Base-by-base conservation (phyloP, 1,140 invertebrate species). In the Neocloeon triangulifer region DNA sequence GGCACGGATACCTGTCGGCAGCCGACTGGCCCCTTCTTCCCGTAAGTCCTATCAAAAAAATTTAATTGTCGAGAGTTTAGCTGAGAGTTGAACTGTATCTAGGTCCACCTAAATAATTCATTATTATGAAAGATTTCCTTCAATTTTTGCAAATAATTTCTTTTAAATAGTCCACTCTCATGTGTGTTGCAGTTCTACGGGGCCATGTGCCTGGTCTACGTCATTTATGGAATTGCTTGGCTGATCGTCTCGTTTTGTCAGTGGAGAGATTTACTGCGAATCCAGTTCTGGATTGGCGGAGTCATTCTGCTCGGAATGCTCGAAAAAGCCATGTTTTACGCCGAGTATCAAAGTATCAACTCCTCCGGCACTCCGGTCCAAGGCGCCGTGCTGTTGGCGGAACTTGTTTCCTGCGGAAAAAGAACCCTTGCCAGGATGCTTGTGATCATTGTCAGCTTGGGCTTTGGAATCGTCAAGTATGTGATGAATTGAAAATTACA, bases 391-490 rank as follows among this genome's bases (percentile, higher is more conserved):
- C 49, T 81, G 13, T 65, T 78, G 40, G 86, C 85, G 3, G 86
- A 94, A 57, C 62, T 88, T 48, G 65, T 91, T 6, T 88, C 81
- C 0, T 82, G 76, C 47, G 67, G 75, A 1, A 95, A 94, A 56
- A 53, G 85, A 35, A 82, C 84, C 1, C 55, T 94, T 27, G 80
- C 88, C 2, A 60, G 88, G 39, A 88, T 92, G 70, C 55, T 95
- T 12, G 80, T 95, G 29, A 78, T 95, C 18, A 88, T 92, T 35
- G 85, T 91, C 32, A 84, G 80, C 39, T 58, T 92, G 26, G 88
- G 88, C 25, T 94, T 88, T 61, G 88, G 88, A 19, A 89, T 94
- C 45, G 84, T 92, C 37, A 94, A 91, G 78, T 82, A 51, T 62
- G 66, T 64, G n/a, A n/a, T n/a, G n/a, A n/a, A n/a, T n/a, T n/a